phyloP scores from a whole-genome alignment of 1,140 invertebrate genomes.

The Myzus persicae region DNA sequence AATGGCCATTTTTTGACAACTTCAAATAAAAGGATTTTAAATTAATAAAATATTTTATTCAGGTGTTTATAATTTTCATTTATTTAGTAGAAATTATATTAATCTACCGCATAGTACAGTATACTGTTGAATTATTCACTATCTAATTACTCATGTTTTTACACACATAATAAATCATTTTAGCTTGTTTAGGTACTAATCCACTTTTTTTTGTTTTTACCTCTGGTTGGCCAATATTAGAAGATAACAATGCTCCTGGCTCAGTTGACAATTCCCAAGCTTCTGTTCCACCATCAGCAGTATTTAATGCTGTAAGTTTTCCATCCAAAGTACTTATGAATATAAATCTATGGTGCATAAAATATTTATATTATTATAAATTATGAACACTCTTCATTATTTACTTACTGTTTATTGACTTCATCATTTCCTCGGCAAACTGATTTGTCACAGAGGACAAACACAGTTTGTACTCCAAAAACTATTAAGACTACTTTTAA shows the following conservation, averaged over 20 bases:
- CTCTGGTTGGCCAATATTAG: slow-evolving; percentile 84
- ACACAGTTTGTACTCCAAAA: not conserved
- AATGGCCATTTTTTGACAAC: slow-evolving; percentile 86
- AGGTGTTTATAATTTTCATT: not conserved
- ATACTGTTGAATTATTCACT: not conserved
- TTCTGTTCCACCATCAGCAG: slow-evolving; percentile 72
- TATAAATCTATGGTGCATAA: slow-evolving; percentile 66
- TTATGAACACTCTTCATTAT: not conserved
- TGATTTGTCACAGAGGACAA: slow-evolving; percentile 28
- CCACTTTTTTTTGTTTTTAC: slow-evolving; percentile 65
- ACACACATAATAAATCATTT: slow-evolving; percentile 25
- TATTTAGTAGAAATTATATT: not conserved
- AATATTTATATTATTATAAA: slow-evolving; percentile 28
- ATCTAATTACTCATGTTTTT: not conserved
- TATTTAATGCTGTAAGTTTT: slow-evolving; percentile 78
- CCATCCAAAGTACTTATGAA: slow-evolving; percentile 91
- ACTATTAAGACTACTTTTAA: not conserved
- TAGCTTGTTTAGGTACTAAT: too few species aligned
- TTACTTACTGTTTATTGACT: slow-evolving; percentile 36
- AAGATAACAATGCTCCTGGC: slow-evolving; percentile 78
- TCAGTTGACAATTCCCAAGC: slow-evolving; percentile 80
- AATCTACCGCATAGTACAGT: not conserved
- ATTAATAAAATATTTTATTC: not conserved
- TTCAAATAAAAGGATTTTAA: slow-evolving; percentile 65
- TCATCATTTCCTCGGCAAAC: not conserved